These are phyloP conservation scores for Chrysomallon squamiferum DNA, from an alignment of 1,140 invertebrate species.

Conservation along the genomic window DNA sequence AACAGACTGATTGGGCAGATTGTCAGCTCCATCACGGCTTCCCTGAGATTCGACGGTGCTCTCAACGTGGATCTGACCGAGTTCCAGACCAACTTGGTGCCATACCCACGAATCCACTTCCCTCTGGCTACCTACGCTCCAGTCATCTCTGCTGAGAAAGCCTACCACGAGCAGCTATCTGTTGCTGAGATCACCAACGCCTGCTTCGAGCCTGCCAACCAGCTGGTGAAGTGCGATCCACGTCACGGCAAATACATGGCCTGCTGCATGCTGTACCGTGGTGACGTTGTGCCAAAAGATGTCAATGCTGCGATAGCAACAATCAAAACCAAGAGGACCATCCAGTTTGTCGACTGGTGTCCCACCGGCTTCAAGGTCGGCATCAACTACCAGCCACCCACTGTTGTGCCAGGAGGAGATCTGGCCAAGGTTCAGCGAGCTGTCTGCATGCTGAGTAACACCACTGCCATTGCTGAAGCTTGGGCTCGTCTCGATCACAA, in stretches of 20 bases:
- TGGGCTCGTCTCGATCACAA: constrained; percentile 48
- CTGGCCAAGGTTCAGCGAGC: constrained; percentile 69
- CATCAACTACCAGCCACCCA: constrained; percentile 62
- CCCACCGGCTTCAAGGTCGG: constrained; percentile 43
- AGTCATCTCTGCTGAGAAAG: constrained; percentile 41
- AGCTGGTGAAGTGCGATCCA: constrained; percentile 92
- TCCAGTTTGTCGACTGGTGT: constrained; percentile 52
- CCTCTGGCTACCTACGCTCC: constrained; percentile 58
- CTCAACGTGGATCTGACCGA: constrained; percentile 76
- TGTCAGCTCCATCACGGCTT: constrained; percentile 71
- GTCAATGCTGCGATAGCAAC: constrained; percentile 85
- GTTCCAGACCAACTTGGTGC: constrained; percentile 74
- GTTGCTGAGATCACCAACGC: constrained; percentile 72
- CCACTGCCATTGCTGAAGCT: constrained; percentile 74
- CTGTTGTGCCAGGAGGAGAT: constrained; percentile 79
- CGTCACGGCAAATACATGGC: constrained; percentile 83
- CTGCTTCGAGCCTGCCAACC: constrained; percentile 88
- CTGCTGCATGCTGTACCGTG: constrained; percentile 57
- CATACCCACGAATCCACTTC: constrained; percentile 62
- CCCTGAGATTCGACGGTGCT: constrained; percentile 75
- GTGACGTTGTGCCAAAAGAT: constrained; percentile 74
- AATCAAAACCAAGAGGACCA: constrained; percentile 76
- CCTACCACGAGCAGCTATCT: constrained; percentile 63
- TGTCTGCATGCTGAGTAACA: constrained; percentile 82
- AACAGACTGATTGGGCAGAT: constrained; percentile 66